A percentile compares a stretch with the other conserved stretches of the same genome.
Conservation (phyloP, 1,140 invertebrate species). For the Drosophila nasuta region DNA sequence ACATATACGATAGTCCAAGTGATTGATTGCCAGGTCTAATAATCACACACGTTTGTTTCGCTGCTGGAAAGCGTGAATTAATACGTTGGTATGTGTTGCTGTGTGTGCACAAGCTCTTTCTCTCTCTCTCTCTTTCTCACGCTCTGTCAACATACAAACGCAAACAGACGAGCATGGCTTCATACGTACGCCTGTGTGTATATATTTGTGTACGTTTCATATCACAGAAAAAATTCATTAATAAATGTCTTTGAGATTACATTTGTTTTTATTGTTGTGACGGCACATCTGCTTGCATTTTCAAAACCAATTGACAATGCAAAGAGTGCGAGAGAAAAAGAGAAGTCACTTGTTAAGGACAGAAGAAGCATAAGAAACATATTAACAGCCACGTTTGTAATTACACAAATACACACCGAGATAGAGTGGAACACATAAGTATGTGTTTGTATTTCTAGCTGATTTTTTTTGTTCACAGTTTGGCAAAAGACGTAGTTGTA, state of each 20-base stretch:
- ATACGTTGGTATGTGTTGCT: background rate
- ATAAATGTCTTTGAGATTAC: conserved; percentile 22
- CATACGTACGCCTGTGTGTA: conserved; percentile 2
- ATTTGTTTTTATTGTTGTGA: conserved; percentile 22
- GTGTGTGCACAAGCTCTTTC: background rate
- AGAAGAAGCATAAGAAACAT: background rate
- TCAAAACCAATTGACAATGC: background rate
- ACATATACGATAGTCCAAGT: background rate
- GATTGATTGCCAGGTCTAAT: background rate
- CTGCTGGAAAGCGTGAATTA: background rate
- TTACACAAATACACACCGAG: conserved; percentile 2
- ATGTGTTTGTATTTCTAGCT: conserved; percentile 19
- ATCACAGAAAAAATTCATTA: conserved; percentile 28
- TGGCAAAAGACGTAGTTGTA: conserved; percentile 50
- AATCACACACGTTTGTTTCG: background rate
- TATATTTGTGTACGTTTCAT: conserved; percentile 19
- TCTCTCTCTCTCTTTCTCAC: too few relatives aligned
- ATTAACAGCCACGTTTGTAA: conserved; percentile 14
- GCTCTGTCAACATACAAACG: too few relatives aligned
- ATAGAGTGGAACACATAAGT: background rate
- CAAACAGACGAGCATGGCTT: background rate
- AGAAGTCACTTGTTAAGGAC: conserved; percentile 2
- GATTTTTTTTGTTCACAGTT: conserved; percentile 61
- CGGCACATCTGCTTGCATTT: conserved; percentile 6
- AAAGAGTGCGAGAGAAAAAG: background rate